A percentile compares a stretch with the other conserved stretches of the same genome.
Evolutionary conservation across 2,888 invertebrate species (phyloP).

Genomic region (Kryphioiulus occultus): DNA sequence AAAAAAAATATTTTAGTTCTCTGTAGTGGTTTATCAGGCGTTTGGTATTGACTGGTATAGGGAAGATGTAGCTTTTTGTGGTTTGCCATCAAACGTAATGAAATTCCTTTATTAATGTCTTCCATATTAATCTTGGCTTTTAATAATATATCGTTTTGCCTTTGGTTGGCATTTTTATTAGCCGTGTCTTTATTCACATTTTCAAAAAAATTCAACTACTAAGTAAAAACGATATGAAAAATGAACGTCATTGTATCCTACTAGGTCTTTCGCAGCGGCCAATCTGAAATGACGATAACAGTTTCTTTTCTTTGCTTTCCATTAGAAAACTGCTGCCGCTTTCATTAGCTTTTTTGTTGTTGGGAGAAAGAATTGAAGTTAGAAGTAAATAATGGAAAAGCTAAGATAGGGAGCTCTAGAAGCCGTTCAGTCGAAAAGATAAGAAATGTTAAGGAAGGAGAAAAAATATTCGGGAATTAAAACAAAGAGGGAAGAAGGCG

Average conservation of each 20-base stretch:
- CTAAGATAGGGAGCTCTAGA: conserved; percentile 4
- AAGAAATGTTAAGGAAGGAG: conserved; percentile 35
- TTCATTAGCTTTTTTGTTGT: conserved; percentile 39
- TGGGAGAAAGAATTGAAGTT: conserved; percentile 20
- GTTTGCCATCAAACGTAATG: neutral
- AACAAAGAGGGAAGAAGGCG: conserved; percentile 7
- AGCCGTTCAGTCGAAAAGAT: conserved; percentile 18
- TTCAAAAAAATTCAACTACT: neutral
- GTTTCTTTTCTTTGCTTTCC: conserved; percentile 36
- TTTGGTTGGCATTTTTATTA: neutral
- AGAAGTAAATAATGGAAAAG: conserved; percentile 36
- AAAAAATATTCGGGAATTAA: neutral
- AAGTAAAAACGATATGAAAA: neutral
- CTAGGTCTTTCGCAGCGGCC: neutral
- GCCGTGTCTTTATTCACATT: neutral
- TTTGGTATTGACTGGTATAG: neutral
- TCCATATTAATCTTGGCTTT: conserved; percentile 17
- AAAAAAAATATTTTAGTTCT: neutral
- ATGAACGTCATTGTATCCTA: neutral
- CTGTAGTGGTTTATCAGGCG: neutral
- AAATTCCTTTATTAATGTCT: conserved; percentile 14
- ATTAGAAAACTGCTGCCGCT: conserved; percentile 28
- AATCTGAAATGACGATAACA: conserved; percentile 36
- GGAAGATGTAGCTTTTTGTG: neutral
- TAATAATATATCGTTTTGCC: neutral